phyloP scores from a whole-genome alignment of 2,888 invertebrate genomes.

The Alcis repandata region DNA sequence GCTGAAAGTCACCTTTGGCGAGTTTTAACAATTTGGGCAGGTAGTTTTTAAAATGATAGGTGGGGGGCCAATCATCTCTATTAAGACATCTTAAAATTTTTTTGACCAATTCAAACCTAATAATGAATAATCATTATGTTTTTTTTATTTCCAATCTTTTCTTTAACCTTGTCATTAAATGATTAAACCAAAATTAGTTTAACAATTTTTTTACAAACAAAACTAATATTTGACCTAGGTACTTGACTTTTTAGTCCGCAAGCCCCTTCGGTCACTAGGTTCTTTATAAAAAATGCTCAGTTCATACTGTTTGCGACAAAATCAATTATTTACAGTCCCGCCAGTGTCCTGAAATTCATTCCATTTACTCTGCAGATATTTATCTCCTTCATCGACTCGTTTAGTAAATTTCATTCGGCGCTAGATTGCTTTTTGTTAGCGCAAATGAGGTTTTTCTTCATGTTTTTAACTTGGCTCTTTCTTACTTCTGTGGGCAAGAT shows the following conservation, averaged over 20 bases:
- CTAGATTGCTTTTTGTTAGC: conserved; percentile 39
- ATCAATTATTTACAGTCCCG: conserved; percentile 48
- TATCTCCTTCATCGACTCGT: conserved; percentile 50
- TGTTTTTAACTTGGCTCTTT: conserved; percentile 2
- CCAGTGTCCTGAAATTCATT: conserved; percentile 54
- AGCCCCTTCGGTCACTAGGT: conserved; percentile 30
- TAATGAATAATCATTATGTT: too few species aligned
- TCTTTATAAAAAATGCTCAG: conserved; percentile 30
- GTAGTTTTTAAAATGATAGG: too few species aligned
- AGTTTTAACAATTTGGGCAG: too few species aligned
- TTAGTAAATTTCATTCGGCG: conserved; percentile 51
- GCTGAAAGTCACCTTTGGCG: too few species aligned
- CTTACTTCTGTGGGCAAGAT: neutral
- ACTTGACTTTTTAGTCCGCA: conserved; percentile 12
- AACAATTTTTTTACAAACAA: neutral
- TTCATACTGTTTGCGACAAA: conserved; percentile 38
- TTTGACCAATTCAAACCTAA: too few species aligned
- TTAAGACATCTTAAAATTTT: too few species aligned
- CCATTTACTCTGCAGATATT: conserved; percentile 53
- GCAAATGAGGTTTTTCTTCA: conserved; percentile 29
- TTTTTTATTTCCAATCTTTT: too few species aligned
- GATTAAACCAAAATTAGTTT: neutral
- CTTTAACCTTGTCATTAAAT: neutral
- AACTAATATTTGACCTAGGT: conserved; percentile 6
- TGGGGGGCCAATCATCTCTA: too few species aligned